These are phyloP conservation scores for Pteropus alecto DNA, from an alignment of 2,113 vertebrate species.

Conservation along the genomic window DNA sequence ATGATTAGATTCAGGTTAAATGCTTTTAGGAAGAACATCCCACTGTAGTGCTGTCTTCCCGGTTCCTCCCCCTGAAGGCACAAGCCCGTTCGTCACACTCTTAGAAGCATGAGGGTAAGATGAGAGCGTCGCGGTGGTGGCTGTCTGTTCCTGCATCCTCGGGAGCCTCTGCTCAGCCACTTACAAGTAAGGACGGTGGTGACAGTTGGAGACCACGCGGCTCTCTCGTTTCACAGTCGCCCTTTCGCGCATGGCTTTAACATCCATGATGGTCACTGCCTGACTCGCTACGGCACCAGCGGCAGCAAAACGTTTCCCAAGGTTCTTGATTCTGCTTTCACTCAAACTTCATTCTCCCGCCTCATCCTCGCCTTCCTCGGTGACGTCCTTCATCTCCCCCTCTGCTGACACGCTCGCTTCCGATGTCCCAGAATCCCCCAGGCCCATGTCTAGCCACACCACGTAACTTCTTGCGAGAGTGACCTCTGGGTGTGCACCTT, in stretches of 20 bases:
- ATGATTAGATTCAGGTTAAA: not conserved
- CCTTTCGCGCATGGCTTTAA: not conserved
- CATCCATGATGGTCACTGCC: not conserved
- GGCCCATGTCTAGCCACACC: too few relatives aligned
- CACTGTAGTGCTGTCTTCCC: not conserved
- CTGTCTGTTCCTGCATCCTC: not conserved
- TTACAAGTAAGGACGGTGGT: not conserved
- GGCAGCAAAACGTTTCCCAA: not conserved
- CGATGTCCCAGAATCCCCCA: not conserved
- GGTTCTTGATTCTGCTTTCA: not conserved
- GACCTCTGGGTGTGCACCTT: too few relatives aligned
- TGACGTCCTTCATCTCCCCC: not conserved
- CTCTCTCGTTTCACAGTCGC: not conserved
- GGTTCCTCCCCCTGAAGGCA: not conserved
- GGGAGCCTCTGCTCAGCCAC: not conserved
- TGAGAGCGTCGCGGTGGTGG: too few relatives aligned
- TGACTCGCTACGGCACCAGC: not conserved
- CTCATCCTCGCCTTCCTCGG: too few relatives aligned
- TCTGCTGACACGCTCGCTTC: not conserved
- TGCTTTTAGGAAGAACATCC: not conserved
- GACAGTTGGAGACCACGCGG: not conserved
- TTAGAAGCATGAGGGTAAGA: not conserved
- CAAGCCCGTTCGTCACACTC: not conserved
- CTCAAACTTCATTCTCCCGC: not conserved
- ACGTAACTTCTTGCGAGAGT: rapidly evolving